phyloP scores from a whole-genome alignment of 2,113 vertebrate genomes.

The Urocitellus parryii region DNA sequence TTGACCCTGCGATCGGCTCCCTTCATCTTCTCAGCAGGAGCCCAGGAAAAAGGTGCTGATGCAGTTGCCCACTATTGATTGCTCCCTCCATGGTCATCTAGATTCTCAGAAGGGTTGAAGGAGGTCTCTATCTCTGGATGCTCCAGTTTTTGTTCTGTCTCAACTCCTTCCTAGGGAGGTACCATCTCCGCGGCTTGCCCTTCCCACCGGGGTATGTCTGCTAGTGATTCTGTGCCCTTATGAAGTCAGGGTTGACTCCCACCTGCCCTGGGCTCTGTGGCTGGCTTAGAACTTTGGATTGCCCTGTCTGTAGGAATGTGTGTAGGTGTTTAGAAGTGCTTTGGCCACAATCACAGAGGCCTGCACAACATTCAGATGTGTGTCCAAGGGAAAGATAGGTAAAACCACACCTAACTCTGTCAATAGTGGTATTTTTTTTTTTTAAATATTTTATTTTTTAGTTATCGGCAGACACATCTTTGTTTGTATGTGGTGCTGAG shows the following conservation, averaged over 20 bases:
- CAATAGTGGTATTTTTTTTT: neutral
- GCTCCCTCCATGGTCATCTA: neutral
- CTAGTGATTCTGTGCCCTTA: neutral
- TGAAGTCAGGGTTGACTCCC: accelerated
- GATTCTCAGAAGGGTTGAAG: neutral
- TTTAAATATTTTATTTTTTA: too few relatives aligned
- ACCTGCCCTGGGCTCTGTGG: neutral
- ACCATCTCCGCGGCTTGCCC: neutral
- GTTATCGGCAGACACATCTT: too few relatives aligned
- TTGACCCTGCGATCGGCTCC: neutral
- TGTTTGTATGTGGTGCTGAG: too few relatives aligned
- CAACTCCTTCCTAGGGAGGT: neutral
- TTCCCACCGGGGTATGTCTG: neutral
- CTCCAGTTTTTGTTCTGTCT: neutral
- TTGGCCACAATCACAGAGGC: neutral
- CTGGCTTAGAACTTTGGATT: neutral
- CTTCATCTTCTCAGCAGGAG: neutral
- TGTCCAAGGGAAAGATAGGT: neutral
- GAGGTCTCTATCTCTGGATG: neutral
- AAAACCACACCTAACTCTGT: neutral
- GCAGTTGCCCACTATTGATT: neutral
- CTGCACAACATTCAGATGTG: neutral
- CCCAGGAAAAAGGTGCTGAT: neutral
- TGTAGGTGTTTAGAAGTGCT: neutral
- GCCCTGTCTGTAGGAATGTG: neutral